A percentile compares a stretch with the other conserved stretches of the same genome.
Evolutionary conservation across 2,888 invertebrate genomes (phyloP).

Genomic region (Cistogaster globosa): DNA sequence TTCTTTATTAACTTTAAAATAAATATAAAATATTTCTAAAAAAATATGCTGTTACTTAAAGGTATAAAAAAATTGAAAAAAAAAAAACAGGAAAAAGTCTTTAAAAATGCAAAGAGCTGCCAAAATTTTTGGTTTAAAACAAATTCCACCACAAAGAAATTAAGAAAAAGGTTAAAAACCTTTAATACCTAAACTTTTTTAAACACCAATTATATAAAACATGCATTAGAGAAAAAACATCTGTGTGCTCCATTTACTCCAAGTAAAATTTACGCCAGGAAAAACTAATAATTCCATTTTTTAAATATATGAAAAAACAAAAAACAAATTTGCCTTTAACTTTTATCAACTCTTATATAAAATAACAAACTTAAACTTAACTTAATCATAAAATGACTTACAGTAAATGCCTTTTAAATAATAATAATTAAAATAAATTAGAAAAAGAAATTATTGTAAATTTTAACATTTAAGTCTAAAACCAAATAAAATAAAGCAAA

Average conservation of each 20-base stretch:
- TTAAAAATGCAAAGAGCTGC: no score
- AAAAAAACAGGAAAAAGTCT: no score
- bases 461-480: slow-evolving; percentile 15
- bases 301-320: slow-evolving; percentile 32
- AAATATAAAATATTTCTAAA: no score
- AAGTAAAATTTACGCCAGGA: background rate
- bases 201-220: no score
- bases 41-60: no score
- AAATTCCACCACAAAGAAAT: no score
- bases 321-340: slow-evolving; percentile 60
- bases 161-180: no score
- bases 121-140: no score
- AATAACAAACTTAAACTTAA: slow-evolving; percentile 57
- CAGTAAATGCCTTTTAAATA: slow-evolving; percentile 67
- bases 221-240: no score
- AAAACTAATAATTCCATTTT: slow-evolving; percentile 20
- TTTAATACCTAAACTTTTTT: no score
- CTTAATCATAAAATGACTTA: slow-evolving; percentile 72
- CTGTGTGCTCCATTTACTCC: background rate
- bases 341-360: slow-evolving; percentile 53
- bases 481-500: slow-evolving; percentile 1
- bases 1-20: no score
- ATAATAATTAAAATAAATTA: slow-evolving; percentile 5
- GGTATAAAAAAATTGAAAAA: no score
- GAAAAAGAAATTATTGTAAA: slow-evolving; percentile 44